Evolutionary conservation across 2,888 invertebrate genomes (phyloP).

Genomic region (Noctuana brunneofusca): DNA sequence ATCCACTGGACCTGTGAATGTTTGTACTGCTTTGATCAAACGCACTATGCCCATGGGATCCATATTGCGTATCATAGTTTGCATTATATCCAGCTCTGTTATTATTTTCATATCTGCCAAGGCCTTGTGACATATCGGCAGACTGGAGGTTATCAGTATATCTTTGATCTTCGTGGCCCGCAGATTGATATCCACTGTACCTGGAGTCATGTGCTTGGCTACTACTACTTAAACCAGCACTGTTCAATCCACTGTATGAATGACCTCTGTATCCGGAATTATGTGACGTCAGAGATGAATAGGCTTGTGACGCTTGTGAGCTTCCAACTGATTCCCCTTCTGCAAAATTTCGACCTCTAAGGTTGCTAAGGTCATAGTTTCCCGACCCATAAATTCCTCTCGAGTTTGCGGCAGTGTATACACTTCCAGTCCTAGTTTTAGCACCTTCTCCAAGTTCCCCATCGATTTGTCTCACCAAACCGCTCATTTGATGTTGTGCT

Average conservation of each 20-base stretch:
- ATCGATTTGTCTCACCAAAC: conserved; percentile 66
- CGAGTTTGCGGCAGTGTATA: conserved; percentile 71
- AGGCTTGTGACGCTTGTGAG: conserved; percentile 38
- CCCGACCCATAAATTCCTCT: conserved; percentile 71
- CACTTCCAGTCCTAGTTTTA: conserved; percentile 63
- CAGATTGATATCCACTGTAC: conserved; percentile 46
- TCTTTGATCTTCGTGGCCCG: conserved; percentile 42
- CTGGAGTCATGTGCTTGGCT: conserved; percentile 47
- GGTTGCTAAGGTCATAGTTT: conserved; percentile 62
- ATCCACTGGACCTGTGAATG: conserved; percentile 44
- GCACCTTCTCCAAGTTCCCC: conserved; percentile 72
- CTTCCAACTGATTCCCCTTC: conserved; percentile 51
- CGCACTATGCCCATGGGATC: conserved; percentile 48
- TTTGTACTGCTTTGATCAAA: conserved; percentile 47
- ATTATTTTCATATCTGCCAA: conserved; percentile 48
- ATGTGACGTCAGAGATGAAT: conserved; percentile 40
- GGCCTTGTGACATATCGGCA: conserved; percentile 47
- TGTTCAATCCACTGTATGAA: conserved; percentile 36
- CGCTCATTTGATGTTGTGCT: conserved; percentile 77
- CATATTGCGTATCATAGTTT: conserved; percentile 53
- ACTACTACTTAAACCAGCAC: conserved; percentile 46
- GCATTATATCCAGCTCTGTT: conserved; percentile 45
- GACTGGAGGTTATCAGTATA: conserved; percentile 52
- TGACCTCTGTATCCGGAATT: conserved; percentile 42
- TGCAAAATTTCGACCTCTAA: conserved; percentile 70